Percentiles rank a stretch among this genome's conserved stretches.
Evolutionary conservation across 2,888 invertebrate genomes (phyloP).

Genomic region (Eucriotettix oculatus): DNA sequence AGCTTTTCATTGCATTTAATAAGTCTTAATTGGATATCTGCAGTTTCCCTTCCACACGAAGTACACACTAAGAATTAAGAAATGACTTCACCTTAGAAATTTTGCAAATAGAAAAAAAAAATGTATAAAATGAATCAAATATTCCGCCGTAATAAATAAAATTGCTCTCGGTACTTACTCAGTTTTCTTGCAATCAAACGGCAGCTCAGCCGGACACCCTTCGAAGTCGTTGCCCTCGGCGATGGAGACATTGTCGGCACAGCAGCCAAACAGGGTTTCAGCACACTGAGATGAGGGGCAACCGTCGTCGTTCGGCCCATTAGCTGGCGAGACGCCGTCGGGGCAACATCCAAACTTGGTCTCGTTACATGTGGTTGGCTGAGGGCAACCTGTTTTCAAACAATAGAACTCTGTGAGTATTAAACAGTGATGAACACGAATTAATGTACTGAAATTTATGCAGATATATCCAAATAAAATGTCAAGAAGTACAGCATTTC

Average conservation of each 20-base stretch:
- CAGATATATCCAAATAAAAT: no score
- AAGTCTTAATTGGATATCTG: no score
- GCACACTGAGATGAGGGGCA: slow-evolving; percentile 60
- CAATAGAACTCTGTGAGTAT: neutral
- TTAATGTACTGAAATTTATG: neutral
- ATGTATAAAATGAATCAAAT: no score
- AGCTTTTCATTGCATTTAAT: no score
- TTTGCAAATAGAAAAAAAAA: no score
- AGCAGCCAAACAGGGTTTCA: slow-evolving; percentile 74
- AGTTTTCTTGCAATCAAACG: slow-evolving; percentile 19
- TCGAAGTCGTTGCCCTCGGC: slow-evolving; percentile 69
- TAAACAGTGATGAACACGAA: neutral
- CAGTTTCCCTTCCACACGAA: no score
- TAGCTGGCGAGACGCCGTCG: slow-evolving; percentile 62
- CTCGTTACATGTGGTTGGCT: slow-evolving; percentile 56
- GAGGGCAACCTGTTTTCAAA: slow-evolving; percentile 41
- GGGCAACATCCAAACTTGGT: slow-evolving; percentile 65
- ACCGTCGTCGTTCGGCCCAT: slow-evolving; percentile 49
- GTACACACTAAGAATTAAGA: no score
- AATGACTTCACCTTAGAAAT: no score
- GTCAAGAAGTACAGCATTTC: no score
- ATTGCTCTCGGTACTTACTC: slow-evolving; percentile 16
- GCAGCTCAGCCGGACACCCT: slow-evolving; percentile 41
- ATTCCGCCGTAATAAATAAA: no score
- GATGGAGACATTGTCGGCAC: slow-evolving; percentile 56